A percentile compares a stretch with the other conserved stretches of the same genome.
Conservation (phyloP, 1,140 invertebrate genomes). For the Batillaria attramentaria region DNA sequence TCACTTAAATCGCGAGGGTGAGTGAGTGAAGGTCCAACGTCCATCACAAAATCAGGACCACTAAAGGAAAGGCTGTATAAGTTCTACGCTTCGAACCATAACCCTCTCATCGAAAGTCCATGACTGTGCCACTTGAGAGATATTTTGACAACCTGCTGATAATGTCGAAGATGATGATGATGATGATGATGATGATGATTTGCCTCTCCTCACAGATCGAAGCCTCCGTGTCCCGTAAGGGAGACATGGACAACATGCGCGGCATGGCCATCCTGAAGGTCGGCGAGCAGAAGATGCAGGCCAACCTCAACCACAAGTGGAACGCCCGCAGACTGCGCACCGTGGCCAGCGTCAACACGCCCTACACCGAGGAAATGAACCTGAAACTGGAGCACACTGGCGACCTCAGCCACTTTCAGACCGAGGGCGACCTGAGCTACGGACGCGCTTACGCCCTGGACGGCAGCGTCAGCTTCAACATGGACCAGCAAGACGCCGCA, state of each 20-base stretch:
- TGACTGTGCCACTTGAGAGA: neutral
- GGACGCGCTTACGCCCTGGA: constrained; percentile 22
- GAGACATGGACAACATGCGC: constrained; percentile 21
- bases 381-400: constrained; percentile 24
- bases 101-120: neutral
- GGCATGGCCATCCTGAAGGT: constrained; percentile 4
- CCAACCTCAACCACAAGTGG: constrained; percentile 16
- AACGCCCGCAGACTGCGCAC: constrained; percentile 9
- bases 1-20: neutral
- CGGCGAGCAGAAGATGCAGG: constrained; percentile 24
- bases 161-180: neutral
- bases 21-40: neutral
- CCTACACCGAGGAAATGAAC: constrained; percentile 25
- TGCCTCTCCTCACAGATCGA: constrained; percentile 3
- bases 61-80: neutral
- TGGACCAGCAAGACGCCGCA: neutral
- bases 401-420: constrained; percentile 3
- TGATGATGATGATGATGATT: neutral
- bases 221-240: constrained; percentile 15
- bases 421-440: constrained; percentile 13
- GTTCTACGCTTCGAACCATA: neutral
- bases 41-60: neutral
- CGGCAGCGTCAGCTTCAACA: neutral
- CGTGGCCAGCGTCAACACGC: constrained; percentile 10
- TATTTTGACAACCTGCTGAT: neutral